phyloP scores from a whole-genome alignment of 64 coral and sea anemone genomes.

The Actinia tenebrosa region DNA sequence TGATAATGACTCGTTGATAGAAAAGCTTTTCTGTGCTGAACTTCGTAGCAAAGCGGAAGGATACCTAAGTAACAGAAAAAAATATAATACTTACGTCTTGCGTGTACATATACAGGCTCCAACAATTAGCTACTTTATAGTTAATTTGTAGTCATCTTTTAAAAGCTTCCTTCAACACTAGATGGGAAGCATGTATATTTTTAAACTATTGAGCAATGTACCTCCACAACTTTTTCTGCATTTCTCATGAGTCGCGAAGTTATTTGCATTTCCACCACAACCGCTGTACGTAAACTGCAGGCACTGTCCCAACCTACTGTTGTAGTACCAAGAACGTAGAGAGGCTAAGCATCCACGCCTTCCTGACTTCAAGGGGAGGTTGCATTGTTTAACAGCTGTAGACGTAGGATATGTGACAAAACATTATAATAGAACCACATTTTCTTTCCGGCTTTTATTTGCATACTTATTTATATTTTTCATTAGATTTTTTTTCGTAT shows the following conservation, averaged over 20 bases:
- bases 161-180: no score
- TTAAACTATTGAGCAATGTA: not conserved
- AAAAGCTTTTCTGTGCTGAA: not conserved
- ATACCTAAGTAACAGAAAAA: slow-evolving; percentile 9
- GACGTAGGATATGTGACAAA: not conserved
- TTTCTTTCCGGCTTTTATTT: no score
- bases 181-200: no score
- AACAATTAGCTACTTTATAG: no score
- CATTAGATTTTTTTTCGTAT: no score
- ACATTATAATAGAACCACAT: no score
- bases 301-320: slow-evolving; percentile 33
- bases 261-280: slow-evolving; percentile 83
- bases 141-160: no score
- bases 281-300: slow-evolving; percentile 65
- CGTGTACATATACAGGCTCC: no score
- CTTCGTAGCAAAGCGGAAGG: slow-evolving; percentile 32
- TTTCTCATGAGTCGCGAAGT: slow-evolving; percentile 55
- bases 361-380: slow-evolving; percentile 26
- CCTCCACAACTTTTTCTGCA: slow-evolving; percentile 59
- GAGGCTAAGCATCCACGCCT: slow-evolving; percentile 42
- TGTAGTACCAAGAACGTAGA: slow-evolving; percentile 24
- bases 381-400: slow-evolving; percentile 31
- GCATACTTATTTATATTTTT: no score
- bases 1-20: slow-evolving; percentile 13
- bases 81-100: no score